Base-by-base conservation (phyloP, 1,140 invertebrate genomes). In the Patella vulgata region DNA sequence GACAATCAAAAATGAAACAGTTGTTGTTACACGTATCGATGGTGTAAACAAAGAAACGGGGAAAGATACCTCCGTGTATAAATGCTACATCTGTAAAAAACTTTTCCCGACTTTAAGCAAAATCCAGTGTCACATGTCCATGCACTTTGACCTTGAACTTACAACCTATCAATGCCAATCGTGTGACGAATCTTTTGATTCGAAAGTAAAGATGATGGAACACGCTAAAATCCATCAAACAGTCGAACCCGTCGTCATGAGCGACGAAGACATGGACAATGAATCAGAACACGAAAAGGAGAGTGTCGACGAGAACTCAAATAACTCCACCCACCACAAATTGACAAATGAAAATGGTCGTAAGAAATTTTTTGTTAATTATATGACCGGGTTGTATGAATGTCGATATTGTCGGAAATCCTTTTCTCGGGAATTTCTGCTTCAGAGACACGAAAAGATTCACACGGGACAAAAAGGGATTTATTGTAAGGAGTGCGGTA, bases 371-470 rank as follows among this genome's bases (percentile, higher is more conserved):
- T 36, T 36, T 36, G 33, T 36, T 5, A 36, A 36, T 36, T 36
- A 8, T 8, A 36, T 36, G 33, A 36, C 33, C 14, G 33, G 33
- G 33, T 8, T 36, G 33, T 36, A 36, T 14, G 33, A 36, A 36
- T 98, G 96, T 86, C 94, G 96, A 85, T 96, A 97, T 83, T 98
- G 96, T 87, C 93, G 96, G 84, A 90, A 96, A 81, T 95, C 97
- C 86, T 99, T 99, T 86, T 98, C 95, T 44, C 95, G 98, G 86
- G 88, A 98, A 63, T 97, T 94, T 71, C 97, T 99, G 85, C 89
- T 99, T 52, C 96, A 99, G 85, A 97, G 99, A 84, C 97, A 99
- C 87, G 97, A 98, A 82, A 90, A 96, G 69, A 98, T 97, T 51
- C 97, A 99, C 85, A 98, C 96, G 8, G 80, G 81, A 30, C 95